Percentiles rank a stretch among this genome's conserved stretches.
These are phyloP conservation scores for Thinocorus orbignyianus DNA, from an alignment of 2,113 vertebrate species.

Conservation along the genomic window DNA sequence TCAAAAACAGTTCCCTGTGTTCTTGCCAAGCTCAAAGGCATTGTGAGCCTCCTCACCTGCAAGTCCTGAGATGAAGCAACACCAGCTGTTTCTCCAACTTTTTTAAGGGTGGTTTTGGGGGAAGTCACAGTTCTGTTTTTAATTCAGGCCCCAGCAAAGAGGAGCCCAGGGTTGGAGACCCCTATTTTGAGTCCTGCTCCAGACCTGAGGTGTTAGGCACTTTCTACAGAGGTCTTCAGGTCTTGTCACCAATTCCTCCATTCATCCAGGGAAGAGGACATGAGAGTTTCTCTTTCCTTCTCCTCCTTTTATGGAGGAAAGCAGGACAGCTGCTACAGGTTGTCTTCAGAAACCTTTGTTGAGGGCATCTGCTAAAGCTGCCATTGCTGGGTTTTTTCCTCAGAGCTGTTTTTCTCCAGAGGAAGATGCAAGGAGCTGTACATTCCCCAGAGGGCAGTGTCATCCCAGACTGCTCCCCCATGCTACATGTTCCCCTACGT, in stretches of 20 bases:
- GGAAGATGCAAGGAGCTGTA: neutral
- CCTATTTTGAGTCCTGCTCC: neutral
- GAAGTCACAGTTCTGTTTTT: neutral
- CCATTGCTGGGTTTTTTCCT: neutral
- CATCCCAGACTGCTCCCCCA: neutral
- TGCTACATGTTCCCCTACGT: neutral
- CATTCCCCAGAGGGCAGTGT: neutral
- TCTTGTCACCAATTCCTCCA: neutral
- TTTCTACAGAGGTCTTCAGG: neutral
- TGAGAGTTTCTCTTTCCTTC: neutral
- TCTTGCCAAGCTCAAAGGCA: neutral
- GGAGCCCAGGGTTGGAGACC: neutral
- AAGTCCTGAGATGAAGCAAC: neutral
- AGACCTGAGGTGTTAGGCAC: neutral
- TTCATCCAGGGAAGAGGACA: accelerated
- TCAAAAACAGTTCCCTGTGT: neutral
- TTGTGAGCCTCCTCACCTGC: neutral
- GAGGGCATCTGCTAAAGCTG: neutral
- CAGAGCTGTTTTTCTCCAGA: neutral
- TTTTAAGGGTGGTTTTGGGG: neutral
- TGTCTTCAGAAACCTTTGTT: neutral
- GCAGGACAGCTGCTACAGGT: neutral
- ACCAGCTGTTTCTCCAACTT: neutral
- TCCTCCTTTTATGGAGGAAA: neutral
- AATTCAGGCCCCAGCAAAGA: neutral